These are phyloP conservation scores for Drosophila mojavensis DNA, from an alignment of 1,140 invertebrate species.

Conservation along the genomic window DNA sequence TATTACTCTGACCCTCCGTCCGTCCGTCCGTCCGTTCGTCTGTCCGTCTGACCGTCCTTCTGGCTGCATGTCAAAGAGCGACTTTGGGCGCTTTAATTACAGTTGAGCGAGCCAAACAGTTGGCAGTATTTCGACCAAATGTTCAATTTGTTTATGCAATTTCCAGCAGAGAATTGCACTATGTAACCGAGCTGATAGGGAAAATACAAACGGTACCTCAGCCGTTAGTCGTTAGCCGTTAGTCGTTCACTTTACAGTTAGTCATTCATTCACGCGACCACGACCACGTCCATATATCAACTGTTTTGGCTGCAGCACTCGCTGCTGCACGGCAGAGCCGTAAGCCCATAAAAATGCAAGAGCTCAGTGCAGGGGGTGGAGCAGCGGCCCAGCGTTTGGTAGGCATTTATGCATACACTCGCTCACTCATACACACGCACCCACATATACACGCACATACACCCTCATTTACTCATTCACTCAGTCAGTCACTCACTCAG, in stretches of 20 bases:
- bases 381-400: slow-evolving; percentile 31
- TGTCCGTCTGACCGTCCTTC: neutral
- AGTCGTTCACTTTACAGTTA: slow-evolving; percentile 11
- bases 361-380: slow-evolving; percentile 36
- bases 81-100: slow-evolving; percentile 46
- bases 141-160: slow-evolving; percentile 37
- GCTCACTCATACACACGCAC: slow-evolving; percentile 2
- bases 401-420: slow-evolving; percentile 35
- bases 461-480: slow-evolving; percentile 3
- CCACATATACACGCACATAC: slow-evolving; percentile 12
- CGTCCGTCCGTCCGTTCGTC: neutral
- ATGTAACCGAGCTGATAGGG: neutral
- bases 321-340: slow-evolving; percentile 26
- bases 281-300: slow-evolving; percentile 55
- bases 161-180: slow-evolving; percentile 9
- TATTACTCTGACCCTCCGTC: neutral
- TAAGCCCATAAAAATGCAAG: slow-evolving; percentile 79
- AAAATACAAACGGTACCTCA: slow-evolving; percentile 5
- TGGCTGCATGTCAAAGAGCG: slow-evolving; percentile 7
- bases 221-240: neutral
- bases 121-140: slow-evolving; percentile 23
- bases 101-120: neutral
- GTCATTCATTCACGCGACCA: slow-evolving; percentile 23
- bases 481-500: slow-evolving; percentile 16
- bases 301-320: slow-evolving; percentile 41